phyloP scores from a whole-genome alignment of 2,888 invertebrate genomes.

The Phaonia tiefii region DNA sequence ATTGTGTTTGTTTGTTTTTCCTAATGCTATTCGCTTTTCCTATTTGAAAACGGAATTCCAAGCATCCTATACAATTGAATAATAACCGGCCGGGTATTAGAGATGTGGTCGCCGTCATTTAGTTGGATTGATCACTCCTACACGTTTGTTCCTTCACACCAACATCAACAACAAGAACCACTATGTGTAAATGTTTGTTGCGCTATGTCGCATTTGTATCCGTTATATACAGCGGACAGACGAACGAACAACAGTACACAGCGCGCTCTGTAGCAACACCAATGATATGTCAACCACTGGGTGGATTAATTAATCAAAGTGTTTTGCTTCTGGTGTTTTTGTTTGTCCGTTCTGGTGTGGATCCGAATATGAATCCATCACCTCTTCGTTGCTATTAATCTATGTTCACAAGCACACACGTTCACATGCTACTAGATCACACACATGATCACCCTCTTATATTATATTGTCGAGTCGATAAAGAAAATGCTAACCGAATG shows the following conservation, averaged over 20 bases:
- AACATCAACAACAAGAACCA: not conserved
- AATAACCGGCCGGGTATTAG: conserved; percentile 9
- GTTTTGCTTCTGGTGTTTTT: conserved; percentile 35
- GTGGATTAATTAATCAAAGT: conserved; percentile 76
- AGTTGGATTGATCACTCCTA: conserved; percentile 28
- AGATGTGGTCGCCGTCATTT: conserved; percentile 8
- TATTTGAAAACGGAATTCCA: conserved; percentile 20
- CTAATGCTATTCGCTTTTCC: not conserved
- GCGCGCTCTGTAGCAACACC: too few species aligned
- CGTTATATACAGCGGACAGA: not conserved
- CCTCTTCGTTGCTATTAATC: conserved; percentile 45
- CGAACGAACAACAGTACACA: not conserved
- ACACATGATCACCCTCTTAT: too few species aligned
- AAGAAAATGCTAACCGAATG: too few species aligned
- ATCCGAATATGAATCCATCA: conserved; percentile 59
- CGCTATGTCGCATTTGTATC: not conserved
- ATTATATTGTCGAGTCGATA: too few species aligned
- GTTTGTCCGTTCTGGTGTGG: conserved; percentile 22
- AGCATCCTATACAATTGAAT: conserved; percentile 24
- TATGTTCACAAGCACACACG: not conserved
- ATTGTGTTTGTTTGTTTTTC: conserved; percentile 23
- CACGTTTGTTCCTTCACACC: conserved; percentile 14
- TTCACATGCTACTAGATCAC: not conserved
- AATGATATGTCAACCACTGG: conserved; percentile 40
- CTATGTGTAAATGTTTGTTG: too few species aligned